phyloP scores from a whole-genome alignment of 2,888 invertebrate species.

The Synergus itoensis region DNA sequence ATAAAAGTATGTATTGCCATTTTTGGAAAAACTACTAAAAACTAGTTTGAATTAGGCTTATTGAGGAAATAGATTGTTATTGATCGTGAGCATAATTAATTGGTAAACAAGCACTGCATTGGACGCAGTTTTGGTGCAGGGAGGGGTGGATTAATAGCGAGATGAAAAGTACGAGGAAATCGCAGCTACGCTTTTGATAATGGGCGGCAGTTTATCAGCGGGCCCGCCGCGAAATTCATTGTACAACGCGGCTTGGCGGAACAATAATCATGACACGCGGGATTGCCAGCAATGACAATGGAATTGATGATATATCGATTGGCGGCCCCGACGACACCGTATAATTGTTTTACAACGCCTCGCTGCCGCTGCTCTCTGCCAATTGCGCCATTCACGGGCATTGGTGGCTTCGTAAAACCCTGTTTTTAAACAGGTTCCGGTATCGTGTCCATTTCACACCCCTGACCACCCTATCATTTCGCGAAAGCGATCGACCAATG shows the following conservation, averaged over 20 bases:
- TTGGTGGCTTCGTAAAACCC: slow-evolving; percentile 50
- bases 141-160: slow-evolving; percentile 23
- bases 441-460: slow-evolving; percentile 54
- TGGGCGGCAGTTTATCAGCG: slow-evolving; percentile 73
- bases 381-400: slow-evolving; percentile 54
- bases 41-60: neutral
- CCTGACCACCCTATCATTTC: slow-evolving; percentile 28
- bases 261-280: slow-evolving; percentile 77
- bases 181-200: slow-evolving; percentile 68
- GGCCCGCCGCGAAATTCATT: slow-evolving; percentile 65
- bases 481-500: slow-evolving; percentile 48
- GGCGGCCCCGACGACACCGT: slow-evolving; percentile 70
- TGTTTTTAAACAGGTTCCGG: slow-evolving; percentile 53
- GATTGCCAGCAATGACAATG: slow-evolving; percentile 76
- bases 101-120: slow-evolving; percentile 3
- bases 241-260: slow-evolving; percentile 71
- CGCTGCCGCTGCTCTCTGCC: slow-evolving; percentile 54
- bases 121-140: slow-evolving; percentile 26
- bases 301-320: slow-evolving; percentile 77
- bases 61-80: neutral
- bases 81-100: slow-evolving; percentile 12
- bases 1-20: too few species aligned
- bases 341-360: slow-evolving; percentile 76
- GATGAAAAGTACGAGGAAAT: slow-evolving; percentile 71
- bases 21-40: too few species aligned